Evolutionary conservation across 2,113 vertebrate genomes (phyloP).

Genomic region (Lepus americanus): DNA sequence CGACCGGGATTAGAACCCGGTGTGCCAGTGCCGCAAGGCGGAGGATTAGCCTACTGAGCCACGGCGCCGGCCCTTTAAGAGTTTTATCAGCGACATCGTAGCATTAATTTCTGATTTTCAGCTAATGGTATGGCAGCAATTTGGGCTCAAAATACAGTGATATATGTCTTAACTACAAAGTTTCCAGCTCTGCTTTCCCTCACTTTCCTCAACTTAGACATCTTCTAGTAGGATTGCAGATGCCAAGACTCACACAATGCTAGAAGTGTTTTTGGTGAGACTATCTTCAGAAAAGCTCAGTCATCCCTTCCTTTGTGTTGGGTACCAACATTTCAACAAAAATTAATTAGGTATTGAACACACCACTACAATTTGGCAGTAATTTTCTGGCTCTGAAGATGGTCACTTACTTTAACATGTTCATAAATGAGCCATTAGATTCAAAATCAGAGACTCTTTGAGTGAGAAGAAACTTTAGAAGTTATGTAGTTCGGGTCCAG

Average conservation of each 20-base stretch:
- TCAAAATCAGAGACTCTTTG: neutral
- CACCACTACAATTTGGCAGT: neutral
- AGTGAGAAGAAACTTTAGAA: neutral
- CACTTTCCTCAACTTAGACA: neutral
- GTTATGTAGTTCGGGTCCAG: neutral
- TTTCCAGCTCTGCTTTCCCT: neutral
- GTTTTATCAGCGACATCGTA: neutral
- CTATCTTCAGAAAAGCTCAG: neutral
- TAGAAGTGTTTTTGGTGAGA: neutral
- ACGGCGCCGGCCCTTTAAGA: too few relatives aligned
- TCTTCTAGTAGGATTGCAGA: neutral
- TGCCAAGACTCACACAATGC: neutral
- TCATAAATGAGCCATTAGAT: neutral
- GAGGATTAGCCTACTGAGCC: too few relatives aligned
- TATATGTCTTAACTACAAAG: neutral
- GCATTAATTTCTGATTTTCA: neutral
- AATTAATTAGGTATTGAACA: neutral
- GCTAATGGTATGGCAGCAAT: neutral
- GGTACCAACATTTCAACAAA: neutral
- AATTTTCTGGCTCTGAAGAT: constrained; percentile 11
- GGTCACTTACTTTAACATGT: neutral
- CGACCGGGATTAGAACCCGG: too few relatives aligned
- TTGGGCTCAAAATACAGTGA: neutral
- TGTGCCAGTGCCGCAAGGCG: too few relatives aligned
- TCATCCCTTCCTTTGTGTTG: neutral